Percentiles rank a stretch among this genome's conserved stretches.
Conservation (phyloP, 2,888 invertebrate species). For the Synanthedon tipuliformis region DNA sequence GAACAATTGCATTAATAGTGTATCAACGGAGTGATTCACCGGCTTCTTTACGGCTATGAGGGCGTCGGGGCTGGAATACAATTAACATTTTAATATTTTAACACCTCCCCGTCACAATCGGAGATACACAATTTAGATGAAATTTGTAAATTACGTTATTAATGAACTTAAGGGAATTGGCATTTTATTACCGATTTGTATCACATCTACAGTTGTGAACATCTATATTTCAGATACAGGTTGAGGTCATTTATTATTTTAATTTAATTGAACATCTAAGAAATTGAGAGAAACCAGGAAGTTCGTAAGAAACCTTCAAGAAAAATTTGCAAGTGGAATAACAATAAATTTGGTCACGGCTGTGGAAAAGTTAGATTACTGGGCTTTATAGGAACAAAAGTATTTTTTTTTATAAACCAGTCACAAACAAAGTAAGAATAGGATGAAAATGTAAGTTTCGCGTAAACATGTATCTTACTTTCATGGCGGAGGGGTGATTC, state of each 20-base stretch:
- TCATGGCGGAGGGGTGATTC: conserved; percentile 10
- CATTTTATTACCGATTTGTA: too few species aligned
- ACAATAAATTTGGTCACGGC: conserved; percentile 4
- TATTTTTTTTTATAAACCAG: neutral
- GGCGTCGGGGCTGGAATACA: conserved; percentile 32
- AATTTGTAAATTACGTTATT: neutral
- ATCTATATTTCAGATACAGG: too few species aligned
- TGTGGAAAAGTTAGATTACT: too few species aligned
- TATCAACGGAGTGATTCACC: conserved; percentile 53
- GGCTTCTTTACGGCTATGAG: conserved; percentile 51
- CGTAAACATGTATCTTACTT: conserved; percentile 2
- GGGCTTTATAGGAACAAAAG: too few species aligned
- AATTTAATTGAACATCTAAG: too few species aligned
- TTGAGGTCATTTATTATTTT: too few species aligned
- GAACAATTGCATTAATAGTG: conserved; percentile 69
- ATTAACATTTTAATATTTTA: conserved; percentile 64
- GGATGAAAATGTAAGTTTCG: neutral
- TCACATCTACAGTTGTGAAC: too few species aligned
- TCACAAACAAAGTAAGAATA: neutral
- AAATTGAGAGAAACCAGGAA: too few species aligned
- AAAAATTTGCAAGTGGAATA: neutral
- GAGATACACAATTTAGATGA: neutral
- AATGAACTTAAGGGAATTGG: neutral
- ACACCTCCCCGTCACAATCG: conserved; percentile 33
- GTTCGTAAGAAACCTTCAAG: too few species aligned